Base-by-base conservation (phyloP, 2,797 vertebrate genomes). In the Coregonus sp. region DNA sequence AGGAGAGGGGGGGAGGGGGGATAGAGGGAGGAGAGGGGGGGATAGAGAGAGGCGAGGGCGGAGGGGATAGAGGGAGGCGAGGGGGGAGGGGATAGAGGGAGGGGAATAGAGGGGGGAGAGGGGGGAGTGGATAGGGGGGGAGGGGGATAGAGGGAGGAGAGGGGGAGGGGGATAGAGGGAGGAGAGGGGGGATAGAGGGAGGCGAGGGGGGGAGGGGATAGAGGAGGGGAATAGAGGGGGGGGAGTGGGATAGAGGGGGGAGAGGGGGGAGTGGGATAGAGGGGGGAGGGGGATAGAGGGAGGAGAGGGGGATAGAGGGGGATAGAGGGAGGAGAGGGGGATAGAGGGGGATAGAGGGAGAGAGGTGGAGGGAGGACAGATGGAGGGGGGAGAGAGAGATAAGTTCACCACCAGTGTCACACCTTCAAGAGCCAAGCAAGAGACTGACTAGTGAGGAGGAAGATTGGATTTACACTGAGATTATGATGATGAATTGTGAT, bases 131-230 rank as follows among this genome's bases (percentile, higher is more conserved):
- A 14, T 4, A 9, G 2, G n/a, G 25, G 25, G 25, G 25, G 25
- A 25, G 25, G 25, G 25, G 25, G 47, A 88, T 82, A 68, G n/a
- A 33, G 16, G 50, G 15, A 16, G 75, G 31, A 1, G 47, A 51
- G 52, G 52, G 16, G 31, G 70, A 33, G 33, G 52, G 4, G 25
- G 25, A 25, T 25, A 25, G 25, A 25, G 25, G 25, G 25, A 25
- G 73, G 7, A 18, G 37, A 52, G 11, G n/a, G 33, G 5, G n/a
- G 47, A 88, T 82, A 68, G n/a, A 33, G 16, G 50, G 15, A 16
- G 75, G 31, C 1, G 47, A 51, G 52, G 52, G 16, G 16, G 70
- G 33, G 33, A 61, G 4, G 25, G 25, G 25, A 25, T 25, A 25
- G 25, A 25, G 73, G 7, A 18, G 37, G 47, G 11, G n/a, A n/a